These are phyloP conservation scores for Eretmocerus hayati DNA, from an alignment of 2,888 invertebrate species.

Conservation along the genomic window DNA sequence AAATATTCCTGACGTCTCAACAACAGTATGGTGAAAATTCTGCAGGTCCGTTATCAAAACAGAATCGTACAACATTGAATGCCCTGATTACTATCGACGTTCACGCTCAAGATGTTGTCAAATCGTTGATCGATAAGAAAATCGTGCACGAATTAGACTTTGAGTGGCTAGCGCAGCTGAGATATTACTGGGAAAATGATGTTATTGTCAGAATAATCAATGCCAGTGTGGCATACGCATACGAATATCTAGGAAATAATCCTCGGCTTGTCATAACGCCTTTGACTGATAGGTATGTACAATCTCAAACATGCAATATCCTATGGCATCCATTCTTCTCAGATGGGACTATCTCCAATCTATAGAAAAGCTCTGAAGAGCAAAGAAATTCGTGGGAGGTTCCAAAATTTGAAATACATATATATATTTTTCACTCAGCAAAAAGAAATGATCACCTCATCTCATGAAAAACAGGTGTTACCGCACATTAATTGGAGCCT, in stretches of 20 bases:
- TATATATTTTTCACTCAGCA: no score
- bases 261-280: slow-evolving; percentile 70
- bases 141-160: slow-evolving; percentile 71
- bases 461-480: slow-evolving; percentile 67
- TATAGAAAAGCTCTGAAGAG: no score
- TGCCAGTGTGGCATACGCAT: slow-evolving; percentile 70
- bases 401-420: no score
- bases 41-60: slow-evolving; percentile 62
- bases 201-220: slow-evolving; percentile 69
- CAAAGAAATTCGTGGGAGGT: no score
- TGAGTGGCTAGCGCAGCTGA: slow-evolving; percentile 76
- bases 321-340: no score
- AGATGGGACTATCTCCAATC: no score
- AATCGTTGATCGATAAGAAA: slow-evolving; percentile 57
- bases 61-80: slow-evolving; percentile 69
- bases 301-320: no score
- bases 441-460: no score
- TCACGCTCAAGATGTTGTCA: slow-evolving; percentile 75
- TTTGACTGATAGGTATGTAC: slow-evolving; percentile 58
- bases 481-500: slow-evolving; percentile 75
- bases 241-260: slow-evolving; percentile 79
- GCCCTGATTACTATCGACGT: slow-evolving; percentile 80
- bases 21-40: no score
- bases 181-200: slow-evolving; percentile 70
- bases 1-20: no score